Conservation (phyloP, 2,888 invertebrate species). For the Nesidiocoris tenuis region DNA sequence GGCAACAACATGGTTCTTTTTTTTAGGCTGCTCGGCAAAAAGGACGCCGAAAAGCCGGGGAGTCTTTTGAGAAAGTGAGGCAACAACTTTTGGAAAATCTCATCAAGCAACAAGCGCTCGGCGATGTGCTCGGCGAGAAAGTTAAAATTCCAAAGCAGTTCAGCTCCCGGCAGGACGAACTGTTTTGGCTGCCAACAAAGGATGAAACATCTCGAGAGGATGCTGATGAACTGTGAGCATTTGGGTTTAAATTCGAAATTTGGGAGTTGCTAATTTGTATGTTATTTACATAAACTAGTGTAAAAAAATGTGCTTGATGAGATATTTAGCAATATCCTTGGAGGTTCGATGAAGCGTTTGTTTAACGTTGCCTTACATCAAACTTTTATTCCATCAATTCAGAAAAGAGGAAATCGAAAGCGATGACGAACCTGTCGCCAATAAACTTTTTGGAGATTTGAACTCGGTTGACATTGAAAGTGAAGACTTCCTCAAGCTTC, state of each 20-base stretch:
- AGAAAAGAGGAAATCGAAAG: neutral
- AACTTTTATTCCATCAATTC: too few relatives aligned
- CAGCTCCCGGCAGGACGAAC: conserved; percentile 49
- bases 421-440: conserved; percentile 3
- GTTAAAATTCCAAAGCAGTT: conserved; percentile 45
- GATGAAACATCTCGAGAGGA: conserved; percentile 50
- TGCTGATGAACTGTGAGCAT: neutral
- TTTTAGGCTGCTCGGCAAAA: conserved; percentile 72
- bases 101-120: conserved; percentile 75
- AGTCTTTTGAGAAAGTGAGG: conserved; percentile 71
- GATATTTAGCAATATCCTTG: too few relatives aligned
- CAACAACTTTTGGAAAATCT: conserved; percentile 71
- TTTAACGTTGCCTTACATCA: too few relatives aligned
- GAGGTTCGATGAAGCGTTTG: too few relatives aligned
- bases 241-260: neutral
- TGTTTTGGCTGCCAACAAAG: conserved; percentile 65
- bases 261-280: neutral
- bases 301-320: too few relatives aligned
- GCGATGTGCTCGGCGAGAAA: conserved; percentile 49
- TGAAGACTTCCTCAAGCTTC: conserved; percentile 74
- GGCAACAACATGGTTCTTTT: too few relatives aligned
- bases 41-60: conserved; percentile 67
- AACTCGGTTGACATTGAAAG: conserved; percentile 71
- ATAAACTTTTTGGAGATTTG: conserved; percentile 5
- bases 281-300: too few relatives aligned